Evolutionary conservation across 2,113 vertebrate genomes (phyloP), one percentile per base, ranked within the genome.

Genomic region (Tetrax tetrax): DNA sequence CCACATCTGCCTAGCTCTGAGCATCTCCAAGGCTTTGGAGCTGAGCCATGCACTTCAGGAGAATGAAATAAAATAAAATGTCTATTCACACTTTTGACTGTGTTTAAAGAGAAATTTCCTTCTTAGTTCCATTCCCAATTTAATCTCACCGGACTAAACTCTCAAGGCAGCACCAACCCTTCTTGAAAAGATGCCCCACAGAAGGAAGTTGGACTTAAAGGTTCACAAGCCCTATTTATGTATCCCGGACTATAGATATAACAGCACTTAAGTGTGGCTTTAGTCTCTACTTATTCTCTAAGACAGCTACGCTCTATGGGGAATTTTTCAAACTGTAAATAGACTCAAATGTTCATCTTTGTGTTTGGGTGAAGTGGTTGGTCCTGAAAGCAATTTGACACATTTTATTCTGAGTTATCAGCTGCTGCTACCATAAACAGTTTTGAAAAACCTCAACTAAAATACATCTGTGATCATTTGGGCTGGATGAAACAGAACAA

Each of bases 381-480:
- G 95, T 87, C 91, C 80, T 88, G 64, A 90, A 90, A 97, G 83
- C 86, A 85, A 93, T 80, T 65, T 86, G 83, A 94, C 75, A 88
- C 48, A 20, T 95, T 97, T 95, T 79, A 82, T 89, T 95, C 90
- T n/a, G 59, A 71, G 75, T 91, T 93, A 89, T 83, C 82, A 91
- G 95, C 94, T 75, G 89, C 80, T 89, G 76, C 89, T 80, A 90
- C 86, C 96, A 94, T 84, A 89, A 95, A 93, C 78, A 95, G 51
- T 83, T 87, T 43, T 43, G 89, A 86, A 89, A 89, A 93, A 91
- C 71, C 69, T 71, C 45, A 35, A 38, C 68, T 77, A 60, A 50
- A 85, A 90, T 86, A 83, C 90, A 78, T 96, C 83, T 94, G 95
- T 78, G 79, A 91, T 91, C 70, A 53, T 89, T 83, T 72, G 71